These are phyloP conservation scores for Mythimna vitellina DNA, from an alignment of 2,888 invertebrate species.

Conservation along the genomic window DNA sequence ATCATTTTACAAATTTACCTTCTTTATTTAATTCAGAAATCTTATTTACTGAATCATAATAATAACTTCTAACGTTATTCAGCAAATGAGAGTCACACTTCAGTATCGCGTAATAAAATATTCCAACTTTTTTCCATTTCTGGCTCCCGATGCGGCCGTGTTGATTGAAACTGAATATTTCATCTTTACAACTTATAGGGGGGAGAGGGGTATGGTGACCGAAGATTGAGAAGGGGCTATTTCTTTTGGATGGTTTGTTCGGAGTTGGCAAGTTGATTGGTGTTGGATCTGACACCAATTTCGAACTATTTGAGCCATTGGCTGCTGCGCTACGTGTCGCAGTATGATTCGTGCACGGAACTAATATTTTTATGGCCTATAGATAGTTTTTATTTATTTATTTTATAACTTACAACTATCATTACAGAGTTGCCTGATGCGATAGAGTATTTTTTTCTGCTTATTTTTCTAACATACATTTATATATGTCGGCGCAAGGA, in stretches of 20 bases:
- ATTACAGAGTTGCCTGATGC: too few species aligned
- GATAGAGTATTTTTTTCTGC: too few species aligned
- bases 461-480: too few species aligned
- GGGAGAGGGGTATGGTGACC: not conserved
- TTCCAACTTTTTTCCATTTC: slow-evolving; percentile 23
- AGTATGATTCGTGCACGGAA: not conserved
- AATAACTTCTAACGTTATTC: slow-evolving; percentile 1
- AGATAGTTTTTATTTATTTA: not conserved
- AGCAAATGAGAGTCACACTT: slow-evolving; percentile 4
- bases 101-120: slow-evolving; percentile 17
- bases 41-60: not conserved
- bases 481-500: too few species aligned
- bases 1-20: too few species aligned
- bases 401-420: too few species aligned
- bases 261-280: not conserved
- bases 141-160: slow-evolving; percentile 14
- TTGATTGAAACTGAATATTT: slow-evolving; percentile 49
- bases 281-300: not conserved
- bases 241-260: not conserved
- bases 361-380: not conserved
- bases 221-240: slow-evolving; percentile 1
- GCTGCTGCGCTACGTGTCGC: not conserved
- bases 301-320: not conserved
- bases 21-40: not conserved
- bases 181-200: slow-evolving; percentile 16